Evolutionary conservation across 92 coral and sea anemone species (phyloP).

Genomic region (Parazoanthus swiftii): DNA sequence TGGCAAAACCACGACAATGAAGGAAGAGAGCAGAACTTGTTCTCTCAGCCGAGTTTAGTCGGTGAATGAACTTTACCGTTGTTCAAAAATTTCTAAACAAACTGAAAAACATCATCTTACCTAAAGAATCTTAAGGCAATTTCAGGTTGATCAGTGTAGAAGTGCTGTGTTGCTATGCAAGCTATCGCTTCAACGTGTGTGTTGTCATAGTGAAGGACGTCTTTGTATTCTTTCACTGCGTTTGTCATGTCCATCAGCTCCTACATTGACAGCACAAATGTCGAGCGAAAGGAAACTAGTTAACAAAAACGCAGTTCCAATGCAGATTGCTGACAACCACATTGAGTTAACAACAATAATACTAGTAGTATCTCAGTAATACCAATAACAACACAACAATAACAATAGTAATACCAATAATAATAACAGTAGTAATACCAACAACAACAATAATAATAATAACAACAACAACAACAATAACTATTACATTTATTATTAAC

Average conservation of each 20-base stretch:
- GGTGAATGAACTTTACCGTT: too few relatives aligned
- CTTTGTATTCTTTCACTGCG: slow-evolving; percentile 86
- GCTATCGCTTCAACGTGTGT: slow-evolving; percentile 98
- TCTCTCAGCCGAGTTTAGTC: too few relatives aligned
- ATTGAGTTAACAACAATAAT: not conserved
- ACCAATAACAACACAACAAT: not conserved
- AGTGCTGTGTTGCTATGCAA: slow-evolving; percentile 96
- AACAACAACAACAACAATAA: too few relatives aligned
- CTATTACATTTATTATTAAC: too few relatives aligned
- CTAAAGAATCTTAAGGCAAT: slow-evolving; percentile 92
- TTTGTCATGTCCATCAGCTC: slow-evolving; percentile 91
- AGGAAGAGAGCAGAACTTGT: too few relatives aligned
- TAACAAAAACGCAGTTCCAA: not conserved
- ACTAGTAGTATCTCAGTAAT: not conserved
- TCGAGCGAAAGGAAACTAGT: not conserved
- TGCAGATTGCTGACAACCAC: not conserved
- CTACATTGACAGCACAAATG: slow-evolving; percentile 31
- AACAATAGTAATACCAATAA: too few relatives aligned
- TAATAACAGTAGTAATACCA: too few relatives aligned
- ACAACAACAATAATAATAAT: too few relatives aligned
- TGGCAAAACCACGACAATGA: too few relatives aligned
- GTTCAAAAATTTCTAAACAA: too few relatives aligned
- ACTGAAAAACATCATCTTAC: slow-evolving; percentile 28
- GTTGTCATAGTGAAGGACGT: slow-evolving; percentile 87
- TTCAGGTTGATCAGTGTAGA: slow-evolving; percentile 99